Base-by-base conservation (phyloP, 2,797 vertebrate genomes). In the Mormyrops attenuatus region DNA sequence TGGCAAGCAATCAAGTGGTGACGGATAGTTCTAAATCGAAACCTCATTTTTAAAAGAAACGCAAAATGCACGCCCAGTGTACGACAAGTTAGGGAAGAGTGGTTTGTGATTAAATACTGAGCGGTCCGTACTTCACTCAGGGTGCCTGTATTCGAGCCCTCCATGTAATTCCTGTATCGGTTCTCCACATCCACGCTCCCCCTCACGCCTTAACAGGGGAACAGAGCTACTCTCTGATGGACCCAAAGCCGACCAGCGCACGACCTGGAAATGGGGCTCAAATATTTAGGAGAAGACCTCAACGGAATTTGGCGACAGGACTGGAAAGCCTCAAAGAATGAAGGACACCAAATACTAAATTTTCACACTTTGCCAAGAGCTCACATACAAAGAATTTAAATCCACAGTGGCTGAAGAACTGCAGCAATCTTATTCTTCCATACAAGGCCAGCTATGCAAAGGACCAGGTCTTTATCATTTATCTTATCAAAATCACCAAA, bases 241-340 rank as follows among this genome's bases (percentile, higher is more conserved):
- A 89, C 87, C 87, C 20, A 26, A 87, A 66, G 85, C 85, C 88
- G 88, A 92, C 85, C 92, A 92, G 90, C 90, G 92, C 82, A 88
- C 91, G 92, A 94, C 92, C 93, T 94, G 91, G 91, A 94, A 94
- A 94, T 77, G 5, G 88, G 86, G 92, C 63, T 88, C 91, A 94
- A 93, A 94, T 95, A 94, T 94, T 94, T 93, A 88, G 87, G 91
- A 92, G 91, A 90, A 89, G 88, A 84, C 87, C 95, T 91, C 90
- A 89, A 95, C 90, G 90, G 90, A 90, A 90, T 93, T 90, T 93
- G 88, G 91, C 92, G 91, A 92, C 92, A 90, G 92, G 92, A 84
- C 91, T 88, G 91, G 92, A 93, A 92, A 91, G 90, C 91, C 91
- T 92, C 90, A 94, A 66, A 89, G 85, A 66, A 88, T 88, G 77